Evolutionary conservation across 1,140 invertebrate genomes (phyloP).

Genomic region (Gyrodactylus bullatarudis): DNA sequence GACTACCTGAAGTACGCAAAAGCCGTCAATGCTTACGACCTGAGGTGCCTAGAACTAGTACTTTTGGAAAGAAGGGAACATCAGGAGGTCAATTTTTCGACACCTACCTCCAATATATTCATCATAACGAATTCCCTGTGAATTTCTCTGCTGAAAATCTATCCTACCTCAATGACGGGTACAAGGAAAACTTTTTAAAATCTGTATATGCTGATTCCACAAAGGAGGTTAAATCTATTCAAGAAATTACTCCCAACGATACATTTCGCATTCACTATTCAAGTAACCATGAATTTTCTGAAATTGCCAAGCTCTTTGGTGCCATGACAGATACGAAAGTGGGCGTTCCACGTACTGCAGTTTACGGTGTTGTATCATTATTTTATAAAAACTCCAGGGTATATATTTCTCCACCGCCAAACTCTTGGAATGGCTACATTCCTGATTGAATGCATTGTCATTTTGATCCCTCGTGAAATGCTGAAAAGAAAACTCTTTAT

Average conservation of each 20-base stretch:
- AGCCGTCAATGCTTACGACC: constrained; percentile 67
- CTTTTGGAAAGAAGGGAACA: constrained; percentile 1
- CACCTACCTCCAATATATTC: not conserved
- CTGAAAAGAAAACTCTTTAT: too few species aligned
- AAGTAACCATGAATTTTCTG: constrained; percentile 1
- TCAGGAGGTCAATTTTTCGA: constrained; percentile 4
- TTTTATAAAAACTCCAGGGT: not conserved
- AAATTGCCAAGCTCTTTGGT: not conserved
- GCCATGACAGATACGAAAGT: not conserved
- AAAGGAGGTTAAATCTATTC: not conserved
- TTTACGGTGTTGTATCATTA: not conserved
- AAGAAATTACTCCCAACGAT: not conserved
- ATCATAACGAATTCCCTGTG: not conserved
- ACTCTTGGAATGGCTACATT: not conserved
- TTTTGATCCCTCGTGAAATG: too few species aligned
- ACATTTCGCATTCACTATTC: not conserved
- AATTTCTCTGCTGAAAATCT: not conserved
- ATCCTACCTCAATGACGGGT: not conserved
- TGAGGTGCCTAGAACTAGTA: constrained; percentile 45
- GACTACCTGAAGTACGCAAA: constrained; percentile 55
- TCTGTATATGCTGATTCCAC: not conserved
- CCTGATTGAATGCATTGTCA: too few species aligned
- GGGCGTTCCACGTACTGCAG: not conserved
- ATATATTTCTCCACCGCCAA: not conserved
- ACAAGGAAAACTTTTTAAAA: not conserved